phyloP scores from a whole-genome alignment of 2,888 invertebrate species.

The Agrilus cyanescens region DNA sequence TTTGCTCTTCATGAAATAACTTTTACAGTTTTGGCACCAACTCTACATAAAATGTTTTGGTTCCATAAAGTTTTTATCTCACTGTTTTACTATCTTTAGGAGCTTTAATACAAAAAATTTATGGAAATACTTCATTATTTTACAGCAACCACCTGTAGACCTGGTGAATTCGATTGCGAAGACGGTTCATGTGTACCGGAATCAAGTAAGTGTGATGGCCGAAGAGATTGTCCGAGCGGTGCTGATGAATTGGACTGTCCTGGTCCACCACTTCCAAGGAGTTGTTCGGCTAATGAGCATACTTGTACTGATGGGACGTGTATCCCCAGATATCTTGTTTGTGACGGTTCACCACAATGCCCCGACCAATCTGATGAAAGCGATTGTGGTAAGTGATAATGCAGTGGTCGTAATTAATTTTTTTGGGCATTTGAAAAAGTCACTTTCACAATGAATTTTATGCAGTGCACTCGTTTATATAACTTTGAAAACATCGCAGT shows the following conservation, averaged over 20 bases:
- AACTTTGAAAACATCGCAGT: too few species aligned
- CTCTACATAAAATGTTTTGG: too few species aligned
- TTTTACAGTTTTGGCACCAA: too few species aligned
- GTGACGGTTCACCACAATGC: constrained; percentile 45
- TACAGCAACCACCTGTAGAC: constrained; percentile 1
- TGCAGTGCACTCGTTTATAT: too few species aligned
- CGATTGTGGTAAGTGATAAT: constrained; percentile 43
- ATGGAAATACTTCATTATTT: not conserved
- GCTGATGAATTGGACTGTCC: constrained; percentile 45
- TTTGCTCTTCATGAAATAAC: too few species aligned
- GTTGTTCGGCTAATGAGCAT: constrained; percentile 44
- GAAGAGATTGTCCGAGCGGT: constrained; percentile 45
- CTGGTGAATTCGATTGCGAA: constrained; percentile 57
- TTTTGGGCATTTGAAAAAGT: not conserved
- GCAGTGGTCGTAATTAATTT: not conserved
- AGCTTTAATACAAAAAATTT: not conserved
- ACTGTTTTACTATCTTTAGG: too few species aligned
- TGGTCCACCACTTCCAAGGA: constrained; percentile 10
- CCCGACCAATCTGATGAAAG: constrained; percentile 49
- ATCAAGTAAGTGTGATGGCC: constrained; percentile 45
- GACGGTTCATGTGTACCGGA: constrained; percentile 43
- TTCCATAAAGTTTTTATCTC: too few species aligned
- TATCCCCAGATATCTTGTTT: constrained; percentile 40
- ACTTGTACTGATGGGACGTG: constrained; percentile 50
- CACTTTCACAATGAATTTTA: too few species aligned